Evolutionary conservation across 2,888 invertebrate genomes (phyloP).

Genomic region (Resseliella maxima): DNA sequence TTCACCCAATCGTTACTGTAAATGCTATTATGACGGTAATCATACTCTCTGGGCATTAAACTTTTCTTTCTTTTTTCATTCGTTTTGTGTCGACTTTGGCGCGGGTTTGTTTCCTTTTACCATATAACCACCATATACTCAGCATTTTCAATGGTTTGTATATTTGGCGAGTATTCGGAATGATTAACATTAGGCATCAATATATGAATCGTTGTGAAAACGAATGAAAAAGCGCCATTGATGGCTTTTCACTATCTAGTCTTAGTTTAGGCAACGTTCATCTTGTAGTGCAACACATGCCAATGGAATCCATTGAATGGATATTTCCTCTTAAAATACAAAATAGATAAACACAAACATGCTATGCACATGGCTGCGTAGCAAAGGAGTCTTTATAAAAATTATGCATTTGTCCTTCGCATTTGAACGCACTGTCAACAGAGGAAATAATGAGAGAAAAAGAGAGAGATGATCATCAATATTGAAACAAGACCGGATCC

Average conservation of each 20-base stretch:
- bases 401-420: conserved; percentile 6
- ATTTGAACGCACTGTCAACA: neutral
- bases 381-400: neutral
- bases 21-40: conserved; percentile 40
- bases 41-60: conserved; percentile 20
- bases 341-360: neutral
- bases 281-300: neutral
- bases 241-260: neutral
- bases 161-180: neutral
- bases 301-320: neutral
- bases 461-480: conserved; percentile 33
- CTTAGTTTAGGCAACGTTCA: neutral
- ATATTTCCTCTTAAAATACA: neutral
- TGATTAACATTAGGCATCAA: neutral
- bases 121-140: too few species aligned
- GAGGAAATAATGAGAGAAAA: neutral
- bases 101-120: neutral
- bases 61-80: neutral
- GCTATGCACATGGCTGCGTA: neutral
- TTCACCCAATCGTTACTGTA: neutral
- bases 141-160: neutral
- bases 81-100: conserved; percentile 14
- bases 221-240: neutral
- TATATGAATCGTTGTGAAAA: neutral
- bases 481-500: conserved; percentile 16